These are phyloP conservation scores for Cryptus viduatorius DNA, from an alignment of 2,888 invertebrate genomes.

Conservation along the genomic window DNA sequence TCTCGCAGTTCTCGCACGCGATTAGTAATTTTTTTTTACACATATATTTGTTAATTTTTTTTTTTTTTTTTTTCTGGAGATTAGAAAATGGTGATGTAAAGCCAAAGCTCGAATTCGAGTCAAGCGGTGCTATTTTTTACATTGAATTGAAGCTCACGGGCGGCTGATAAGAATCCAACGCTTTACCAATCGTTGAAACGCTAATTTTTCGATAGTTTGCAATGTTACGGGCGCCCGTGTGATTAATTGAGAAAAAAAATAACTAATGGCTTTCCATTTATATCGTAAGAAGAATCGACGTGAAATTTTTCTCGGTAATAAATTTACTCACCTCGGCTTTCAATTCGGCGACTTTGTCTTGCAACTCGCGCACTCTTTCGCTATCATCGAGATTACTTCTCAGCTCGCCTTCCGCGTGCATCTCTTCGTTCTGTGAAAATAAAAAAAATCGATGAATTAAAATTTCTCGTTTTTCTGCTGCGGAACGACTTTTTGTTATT, in stretches of 20 bases:
- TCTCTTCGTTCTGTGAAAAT: constrained; percentile 94
- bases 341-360: constrained; percentile 96
- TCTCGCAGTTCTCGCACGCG: too few relatives aligned
- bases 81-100: neutral
- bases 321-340: constrained; percentile 93
- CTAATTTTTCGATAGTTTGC: neutral
- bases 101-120: constrained; percentile 16
- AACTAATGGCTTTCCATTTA: neutral
- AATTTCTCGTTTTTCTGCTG: neutral
- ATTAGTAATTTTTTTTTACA: neutral
- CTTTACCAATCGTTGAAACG: neutral
- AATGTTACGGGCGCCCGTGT: neutral
- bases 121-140: constrained; percentile 23
- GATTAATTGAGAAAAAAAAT: neutral
- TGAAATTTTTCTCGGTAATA: constrained; percentile 15
- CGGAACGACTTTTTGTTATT: too few relatives aligned
- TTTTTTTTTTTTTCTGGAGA: neutral
- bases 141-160: constrained; percentile 13
- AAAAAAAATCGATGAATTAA: neutral
- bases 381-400: constrained; percentile 94
- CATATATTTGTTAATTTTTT: neutral
- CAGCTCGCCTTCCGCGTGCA: constrained; percentile 96
- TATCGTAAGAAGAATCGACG: neutral
- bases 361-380: constrained; percentile 94
- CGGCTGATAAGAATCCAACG: neutral